phyloP scores from a whole-genome alignment of 2,113 vertebrate genomes.

The Ceratotherium simum region DNA sequence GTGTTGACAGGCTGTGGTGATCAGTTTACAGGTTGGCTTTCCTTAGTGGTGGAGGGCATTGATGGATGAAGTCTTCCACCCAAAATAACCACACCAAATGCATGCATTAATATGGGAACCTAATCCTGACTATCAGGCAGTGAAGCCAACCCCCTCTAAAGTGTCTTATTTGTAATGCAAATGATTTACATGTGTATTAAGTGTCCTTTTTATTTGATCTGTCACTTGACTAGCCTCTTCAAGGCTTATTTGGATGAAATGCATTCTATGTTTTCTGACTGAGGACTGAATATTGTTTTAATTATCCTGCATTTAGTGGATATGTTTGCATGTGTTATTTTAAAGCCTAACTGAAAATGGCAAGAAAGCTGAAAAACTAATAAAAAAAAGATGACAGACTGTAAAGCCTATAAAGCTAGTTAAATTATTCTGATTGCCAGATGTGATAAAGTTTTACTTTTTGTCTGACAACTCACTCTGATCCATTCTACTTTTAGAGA shows the following conservation, averaged over 20 bases:
- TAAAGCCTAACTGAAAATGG: neutral
- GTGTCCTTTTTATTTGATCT: slow-evolving; percentile 77
- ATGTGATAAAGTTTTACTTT: neutral
- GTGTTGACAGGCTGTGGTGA: slow-evolving; percentile 86
- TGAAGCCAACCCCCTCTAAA: slow-evolving; percentile 82
- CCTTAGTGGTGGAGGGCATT: slow-evolving; percentile 84
- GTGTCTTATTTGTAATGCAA: slow-evolving; percentile 88
- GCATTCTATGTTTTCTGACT: slow-evolving; percentile 66
- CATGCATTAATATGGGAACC: slow-evolving; percentile 84
- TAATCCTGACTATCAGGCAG: slow-evolving; percentile 78
- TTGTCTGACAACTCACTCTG: neutral
- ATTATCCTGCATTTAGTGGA: neutral
- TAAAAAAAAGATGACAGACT: neutral
- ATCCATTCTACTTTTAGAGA: neutral
- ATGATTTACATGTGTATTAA: slow-evolving; percentile 87
- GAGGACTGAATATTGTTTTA: slow-evolving; percentile 62
- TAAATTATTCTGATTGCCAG: neutral
- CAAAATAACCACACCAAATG: slow-evolving; percentile 89
- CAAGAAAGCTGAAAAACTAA: slow-evolving; percentile 42
- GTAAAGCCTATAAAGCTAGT: neutral
- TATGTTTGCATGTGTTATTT: neutral
- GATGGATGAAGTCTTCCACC: slow-evolving; percentile 87
- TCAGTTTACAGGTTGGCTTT: slow-evolving; percentile 86
- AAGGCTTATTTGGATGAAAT: slow-evolving; percentile 61
- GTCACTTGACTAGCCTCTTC: slow-evolving; percentile 67